phyloP scores from a whole-genome alignment of 2,888 invertebrate genomes.

The Melipona beecheii region DNA sequence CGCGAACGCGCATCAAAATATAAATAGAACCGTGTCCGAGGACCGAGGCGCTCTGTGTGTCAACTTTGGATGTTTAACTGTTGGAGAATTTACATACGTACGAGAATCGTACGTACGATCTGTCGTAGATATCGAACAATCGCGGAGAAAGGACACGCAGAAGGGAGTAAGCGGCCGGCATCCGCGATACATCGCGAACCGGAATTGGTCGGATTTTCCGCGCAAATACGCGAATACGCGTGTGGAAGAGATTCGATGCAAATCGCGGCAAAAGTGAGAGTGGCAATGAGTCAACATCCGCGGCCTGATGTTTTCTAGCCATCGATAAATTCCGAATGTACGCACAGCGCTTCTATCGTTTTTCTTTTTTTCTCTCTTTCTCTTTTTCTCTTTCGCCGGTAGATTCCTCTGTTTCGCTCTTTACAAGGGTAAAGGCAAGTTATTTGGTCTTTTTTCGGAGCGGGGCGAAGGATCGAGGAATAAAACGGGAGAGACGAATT shows the following conservation, averaged over 20 bases:
- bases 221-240: slow-evolving; percentile 24
- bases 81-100: slow-evolving; percentile 31
- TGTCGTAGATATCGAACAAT: not conserved
- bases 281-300: slow-evolving; percentile 61
- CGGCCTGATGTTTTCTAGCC: slow-evolving; percentile 42
- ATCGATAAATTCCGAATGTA: slow-evolving; percentile 36
- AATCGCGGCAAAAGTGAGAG: slow-evolving; percentile 63
- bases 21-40: slow-evolving; percentile 56
- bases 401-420: not conserved
- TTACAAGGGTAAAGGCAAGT: too few relatives aligned
- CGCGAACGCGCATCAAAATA: slow-evolving; percentile 49
- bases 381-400: not conserved
- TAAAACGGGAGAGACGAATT: slow-evolving; percentile 2
- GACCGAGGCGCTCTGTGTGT: not conserved
- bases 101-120: not conserved
- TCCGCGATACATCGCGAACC: not conserved
- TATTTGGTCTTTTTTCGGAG: not conserved
- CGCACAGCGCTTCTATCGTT: not conserved
- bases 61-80: slow-evolving; percentile 6
- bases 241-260: slow-evolving; percentile 51
- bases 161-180: not conserved
- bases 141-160: not conserved
- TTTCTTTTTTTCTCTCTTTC: not conserved
- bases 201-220: not conserved
- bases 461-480: not conserved